A percentile compares a stretch with the other conserved stretches of the same genome.
phyloP scores from a whole-genome alignment of 2,888 invertebrate genomes.

The Nephrotoma guestfalica region DNA sequence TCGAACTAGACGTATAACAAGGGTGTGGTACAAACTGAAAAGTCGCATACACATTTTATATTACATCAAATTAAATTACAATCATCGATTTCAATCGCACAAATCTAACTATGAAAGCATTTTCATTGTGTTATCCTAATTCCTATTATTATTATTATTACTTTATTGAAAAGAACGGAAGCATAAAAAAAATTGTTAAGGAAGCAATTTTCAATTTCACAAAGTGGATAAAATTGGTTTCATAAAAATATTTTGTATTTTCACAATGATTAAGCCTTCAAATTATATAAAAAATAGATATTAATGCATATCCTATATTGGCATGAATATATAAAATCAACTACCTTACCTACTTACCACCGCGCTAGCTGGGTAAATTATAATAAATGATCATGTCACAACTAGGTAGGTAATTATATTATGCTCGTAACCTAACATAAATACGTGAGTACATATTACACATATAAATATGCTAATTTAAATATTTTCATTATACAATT shows the following conservation, averaged over 20 bases:
- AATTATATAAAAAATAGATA: neutral
- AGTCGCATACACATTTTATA: neutral
- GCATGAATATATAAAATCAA: neutral
- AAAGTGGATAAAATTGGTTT: neutral
- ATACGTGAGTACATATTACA: neutral
- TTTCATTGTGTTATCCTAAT: neutral
- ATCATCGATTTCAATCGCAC: neutral
- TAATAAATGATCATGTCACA: neutral
- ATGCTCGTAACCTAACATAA: no score
- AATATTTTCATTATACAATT: neutral
- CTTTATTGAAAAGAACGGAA: neutral
- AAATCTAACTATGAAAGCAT: neutral
- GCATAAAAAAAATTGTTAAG: neutral
- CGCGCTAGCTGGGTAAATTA: neutral
- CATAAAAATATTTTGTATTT: neutral
- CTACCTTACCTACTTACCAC: neutral
- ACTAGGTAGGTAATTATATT: neutral
- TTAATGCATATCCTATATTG: neutral
- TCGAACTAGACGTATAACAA: no score
- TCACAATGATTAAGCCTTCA: neutral
- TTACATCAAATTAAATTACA: neutral
- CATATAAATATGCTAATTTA: neutral
- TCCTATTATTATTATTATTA: neutral
- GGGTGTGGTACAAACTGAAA: neutral
- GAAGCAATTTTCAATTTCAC: neutral